phyloP scores from a whole-genome alignment of 2,888 invertebrate genomes.

The Hedya salicella region DNA sequence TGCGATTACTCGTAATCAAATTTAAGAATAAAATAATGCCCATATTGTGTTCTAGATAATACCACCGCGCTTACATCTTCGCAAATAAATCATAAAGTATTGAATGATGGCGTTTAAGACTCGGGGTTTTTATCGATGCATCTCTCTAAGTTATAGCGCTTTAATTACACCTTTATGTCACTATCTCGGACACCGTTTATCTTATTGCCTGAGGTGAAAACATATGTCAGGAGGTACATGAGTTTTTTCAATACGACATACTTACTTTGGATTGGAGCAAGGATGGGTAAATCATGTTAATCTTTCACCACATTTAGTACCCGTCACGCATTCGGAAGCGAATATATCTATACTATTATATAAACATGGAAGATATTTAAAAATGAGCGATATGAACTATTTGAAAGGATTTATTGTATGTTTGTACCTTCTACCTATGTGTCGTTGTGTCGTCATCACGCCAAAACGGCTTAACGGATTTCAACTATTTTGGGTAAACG shows the following conservation, averaged over 20 bases:
- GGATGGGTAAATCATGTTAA: slow-evolving; percentile 3
- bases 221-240: slow-evolving; percentile 15
- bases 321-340: neutral
- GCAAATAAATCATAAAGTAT: slow-evolving; percentile 35
- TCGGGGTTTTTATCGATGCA: slow-evolving; percentile 24
- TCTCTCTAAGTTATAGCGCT: slow-evolving; percentile 30
- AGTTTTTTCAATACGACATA: slow-evolving; percentile 17
- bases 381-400: too few relatives aligned
- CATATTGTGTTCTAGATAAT: too few relatives aligned
- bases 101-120: slow-evolving; percentile 32
- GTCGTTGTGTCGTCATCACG: too few relatives aligned
- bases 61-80: neutral
- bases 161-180: slow-evolving; percentile 41
- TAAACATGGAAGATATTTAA: too few relatives aligned
- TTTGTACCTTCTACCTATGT: too few relatives aligned
- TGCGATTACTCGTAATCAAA: too few relatives aligned
- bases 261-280: neutral
- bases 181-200: slow-evolving; percentile 37
- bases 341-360: too few relatives aligned
- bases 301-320: neutral
- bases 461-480: too few relatives aligned
- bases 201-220: slow-evolving; percentile 26
- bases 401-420: too few relatives aligned
- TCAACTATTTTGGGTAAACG: too few relatives aligned
- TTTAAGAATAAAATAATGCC: too few relatives aligned